Conservation (phyloP, 2,113 vertebrate genomes). For the Mobula hypostoma region DNA sequence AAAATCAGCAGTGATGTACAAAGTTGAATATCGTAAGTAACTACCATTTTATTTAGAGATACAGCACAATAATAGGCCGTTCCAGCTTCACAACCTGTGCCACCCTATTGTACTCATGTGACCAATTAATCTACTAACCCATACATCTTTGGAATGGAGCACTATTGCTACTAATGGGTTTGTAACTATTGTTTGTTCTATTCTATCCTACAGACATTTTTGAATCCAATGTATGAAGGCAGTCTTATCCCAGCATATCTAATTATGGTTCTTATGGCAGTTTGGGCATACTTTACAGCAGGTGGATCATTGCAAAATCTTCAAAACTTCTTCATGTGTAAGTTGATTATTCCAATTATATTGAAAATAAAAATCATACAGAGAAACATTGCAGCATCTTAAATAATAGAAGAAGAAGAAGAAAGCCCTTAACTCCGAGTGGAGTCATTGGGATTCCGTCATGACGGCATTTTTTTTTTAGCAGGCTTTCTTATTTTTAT, state of each 20-base stretch:
- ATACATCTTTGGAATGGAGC: too few species aligned
- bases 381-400: background rate
- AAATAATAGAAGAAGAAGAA: too few species aligned
- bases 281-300: conserved; percentile 58
- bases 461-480: too few species aligned
- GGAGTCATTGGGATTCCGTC: too few species aligned
- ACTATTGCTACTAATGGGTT: too few species aligned
- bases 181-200: conserved; percentile 5
- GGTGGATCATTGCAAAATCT: conserved; percentile 60
- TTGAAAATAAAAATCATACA: background rate
- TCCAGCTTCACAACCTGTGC: too few species aligned
- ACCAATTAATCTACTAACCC: too few species aligned
- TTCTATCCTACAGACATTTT: conserved; percentile 50
- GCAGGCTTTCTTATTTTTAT: too few species aligned
- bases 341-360: conserved; percentile 43
- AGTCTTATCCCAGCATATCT: conserved; percentile 61
- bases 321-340: conserved; percentile 55
- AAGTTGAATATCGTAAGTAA: background rate
- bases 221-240: conserved; percentile 60
- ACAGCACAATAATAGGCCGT: too few species aligned
- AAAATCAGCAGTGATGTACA: background rate
- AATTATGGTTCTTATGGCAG: conserved; percentile 51
- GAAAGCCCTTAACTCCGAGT: too few species aligned
- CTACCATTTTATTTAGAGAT: too few species aligned
- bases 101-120: too few species aligned